Percentiles rank a stretch among this genome's conserved stretches.
Evolutionary conservation across 2,888 invertebrate species (phyloP).

Genomic region (Poecilus cupreus): DNA sequence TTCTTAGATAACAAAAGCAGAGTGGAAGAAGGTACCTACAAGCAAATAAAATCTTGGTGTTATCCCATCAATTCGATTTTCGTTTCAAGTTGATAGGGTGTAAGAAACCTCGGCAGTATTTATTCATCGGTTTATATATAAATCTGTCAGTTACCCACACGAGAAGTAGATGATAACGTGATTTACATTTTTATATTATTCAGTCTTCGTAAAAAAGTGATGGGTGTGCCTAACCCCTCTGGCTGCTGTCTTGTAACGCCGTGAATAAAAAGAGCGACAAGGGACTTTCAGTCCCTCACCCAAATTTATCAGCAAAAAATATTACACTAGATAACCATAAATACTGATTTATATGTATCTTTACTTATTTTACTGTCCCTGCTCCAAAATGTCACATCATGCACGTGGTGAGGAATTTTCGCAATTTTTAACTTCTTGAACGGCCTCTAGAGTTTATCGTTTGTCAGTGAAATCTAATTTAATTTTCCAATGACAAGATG

Average conservation of each 20-base stretch:
- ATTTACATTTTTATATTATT: slow-evolving; percentile 57
- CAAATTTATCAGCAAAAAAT: slow-evolving; percentile 26
- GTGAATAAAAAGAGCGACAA: slow-evolving; percentile 29
- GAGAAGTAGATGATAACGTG: slow-evolving; percentile 48
- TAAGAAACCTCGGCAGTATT: slow-evolving; percentile 27
- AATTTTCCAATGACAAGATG: too few species aligned
- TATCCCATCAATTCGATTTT: slow-evolving; percentile 24
- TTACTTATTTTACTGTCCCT: not conserved
- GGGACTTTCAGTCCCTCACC: not conserved
- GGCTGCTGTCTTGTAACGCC: slow-evolving; percentile 5
- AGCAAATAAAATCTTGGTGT: not conserved
- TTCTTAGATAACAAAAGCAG: not conserved
- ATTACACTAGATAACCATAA: slow-evolving; percentile 42
- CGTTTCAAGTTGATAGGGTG: slow-evolving; percentile 35
- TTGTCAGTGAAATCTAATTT: too few species aligned
- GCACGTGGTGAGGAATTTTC: not conserved
- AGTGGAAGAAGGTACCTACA: not conserved
- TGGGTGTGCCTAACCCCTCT: slow-evolving; percentile 19
- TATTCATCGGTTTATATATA: slow-evolving; percentile 55
- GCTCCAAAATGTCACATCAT: slow-evolving; percentile 1
- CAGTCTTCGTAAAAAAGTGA: slow-evolving; percentile 31
- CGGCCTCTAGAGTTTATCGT: not conserved
- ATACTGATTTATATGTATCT: slow-evolving; percentile 47
- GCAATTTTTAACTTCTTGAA: not conserved
- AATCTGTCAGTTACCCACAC: slow-evolving; percentile 46